These are phyloP conservation scores for Spilarctia lutea DNA, from an alignment of 2,888 invertebrate genomes.

Conservation along the genomic window DNA sequence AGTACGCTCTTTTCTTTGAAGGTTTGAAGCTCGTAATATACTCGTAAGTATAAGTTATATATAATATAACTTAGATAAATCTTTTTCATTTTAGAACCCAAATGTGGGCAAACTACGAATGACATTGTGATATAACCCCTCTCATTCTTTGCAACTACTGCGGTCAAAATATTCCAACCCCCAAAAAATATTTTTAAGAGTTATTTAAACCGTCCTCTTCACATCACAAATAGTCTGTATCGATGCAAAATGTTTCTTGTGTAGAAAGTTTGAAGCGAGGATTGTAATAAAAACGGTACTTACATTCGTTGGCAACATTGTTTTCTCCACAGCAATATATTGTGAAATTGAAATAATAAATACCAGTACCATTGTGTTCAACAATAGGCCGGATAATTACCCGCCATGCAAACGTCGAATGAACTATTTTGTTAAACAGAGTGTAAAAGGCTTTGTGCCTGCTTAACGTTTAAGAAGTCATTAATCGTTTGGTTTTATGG, in stretches of 20 bases:
- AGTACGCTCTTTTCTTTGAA: too few species aligned
- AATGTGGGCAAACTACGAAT: too few species aligned
- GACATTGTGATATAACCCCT: too few species aligned
- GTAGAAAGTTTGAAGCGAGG: conserved; percentile 39
- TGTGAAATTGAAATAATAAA: conserved; percentile 72
- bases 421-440: conserved; percentile 78
- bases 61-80: too few species aligned
- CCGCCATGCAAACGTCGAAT: conserved; percentile 66
- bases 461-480: conserved; percentile 54
- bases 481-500: conserved; percentile 41
- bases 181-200: background rate
- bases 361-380: conserved; percentile 63
- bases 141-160: too few species aligned
- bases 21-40: too few species aligned
- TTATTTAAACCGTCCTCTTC: background rate
- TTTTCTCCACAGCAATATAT: conserved; percentile 61
- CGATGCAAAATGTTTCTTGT: conserved; percentile 23
- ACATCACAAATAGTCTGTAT: conserved; percentile 27
- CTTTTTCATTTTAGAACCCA: too few species aligned
- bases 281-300: conserved; percentile 38
- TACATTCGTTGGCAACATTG: conserved; percentile 53
- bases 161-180: background rate
- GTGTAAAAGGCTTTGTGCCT: conserved; percentile 74
- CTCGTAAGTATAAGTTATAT: too few species aligned
- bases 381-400: conserved; percentile 75